These are phyloP conservation scores for Euphydryas editha DNA, from an alignment of 2,888 invertebrate genomes.

Conservation along the genomic window DNA sequence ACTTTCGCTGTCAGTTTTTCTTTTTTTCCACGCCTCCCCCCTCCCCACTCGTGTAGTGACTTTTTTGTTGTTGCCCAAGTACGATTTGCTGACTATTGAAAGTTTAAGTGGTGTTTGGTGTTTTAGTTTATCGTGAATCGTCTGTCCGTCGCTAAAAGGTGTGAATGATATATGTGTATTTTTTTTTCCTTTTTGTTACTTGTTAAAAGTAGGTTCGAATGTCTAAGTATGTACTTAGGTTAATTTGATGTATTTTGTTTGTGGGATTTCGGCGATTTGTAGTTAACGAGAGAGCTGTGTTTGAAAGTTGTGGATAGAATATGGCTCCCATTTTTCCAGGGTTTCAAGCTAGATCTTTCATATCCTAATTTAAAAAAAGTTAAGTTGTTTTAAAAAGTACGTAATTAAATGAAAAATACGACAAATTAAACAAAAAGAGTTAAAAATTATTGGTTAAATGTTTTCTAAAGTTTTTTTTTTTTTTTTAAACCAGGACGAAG, in stretches of 20 bases:
- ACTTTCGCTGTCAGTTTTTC: conserved; percentile 67
- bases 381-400: too few relatives aligned
- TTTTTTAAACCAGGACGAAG: too few relatives aligned
- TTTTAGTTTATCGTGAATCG: conserved; percentile 36
- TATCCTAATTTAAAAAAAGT: too few relatives aligned
- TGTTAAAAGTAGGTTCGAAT: background rate
- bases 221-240: background rate
- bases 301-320: too few relatives aligned
- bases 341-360: too few relatives aligned
- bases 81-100: conserved; percentile 36
- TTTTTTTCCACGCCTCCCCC: conserved; percentile 46
- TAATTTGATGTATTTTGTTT: background rate
- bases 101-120: conserved; percentile 39
- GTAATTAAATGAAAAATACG: too few relatives aligned
- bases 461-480: too few relatives aligned
- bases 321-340: too few relatives aligned
- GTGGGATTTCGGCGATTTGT: too few relatives aligned
- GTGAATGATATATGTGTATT: background rate
- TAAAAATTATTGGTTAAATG: too few relatives aligned
- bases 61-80: conserved; percentile 35
- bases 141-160: conserved; percentile 7
- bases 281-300: too few relatives aligned
- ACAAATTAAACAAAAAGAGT: too few relatives aligned
- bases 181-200: background rate
- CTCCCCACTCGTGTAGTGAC: conserved; percentile 12